Percentiles rank a stretch among this genome's conserved stretches.
phyloP scores from a whole-genome alignment of 2,888 invertebrate genomes.

The Seira ritae region DNA sequence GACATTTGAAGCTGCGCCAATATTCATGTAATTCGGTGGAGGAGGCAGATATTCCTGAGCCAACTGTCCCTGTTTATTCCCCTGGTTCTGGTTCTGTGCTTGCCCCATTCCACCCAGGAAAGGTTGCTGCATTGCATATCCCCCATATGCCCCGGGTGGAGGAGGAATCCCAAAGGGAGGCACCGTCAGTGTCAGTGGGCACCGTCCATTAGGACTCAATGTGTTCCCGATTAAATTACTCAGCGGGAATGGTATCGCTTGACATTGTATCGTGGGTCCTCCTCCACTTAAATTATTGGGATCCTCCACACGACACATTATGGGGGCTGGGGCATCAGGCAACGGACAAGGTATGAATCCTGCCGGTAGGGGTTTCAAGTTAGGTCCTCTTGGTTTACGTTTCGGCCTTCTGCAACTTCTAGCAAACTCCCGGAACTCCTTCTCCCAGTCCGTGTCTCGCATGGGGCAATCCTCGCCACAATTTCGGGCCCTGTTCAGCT shows the following conservation, averaged over 20 bases:
- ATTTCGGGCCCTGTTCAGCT: not conserved
- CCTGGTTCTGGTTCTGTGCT: constrained; percentile 4
- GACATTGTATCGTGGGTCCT: constrained; percentile 35
- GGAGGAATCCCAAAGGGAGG: not conserved
- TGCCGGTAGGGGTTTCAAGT: constrained; percentile 21
- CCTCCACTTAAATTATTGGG: not conserved
- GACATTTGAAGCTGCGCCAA: no score
- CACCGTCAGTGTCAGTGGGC: not conserved
- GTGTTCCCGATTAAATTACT: not conserved
- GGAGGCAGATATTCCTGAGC: not conserved
- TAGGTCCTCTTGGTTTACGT: not conserved
- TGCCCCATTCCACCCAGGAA: no score
- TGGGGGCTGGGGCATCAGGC: constrained; percentile 23
- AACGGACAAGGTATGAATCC: constrained; percentile 42
- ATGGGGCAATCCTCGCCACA: constrained; percentile 30
- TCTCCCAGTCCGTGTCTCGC: constrained; percentile 37
- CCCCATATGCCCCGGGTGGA: constrained; percentile 8
- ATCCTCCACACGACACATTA: constrained; percentile 36
- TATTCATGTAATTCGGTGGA: no score
- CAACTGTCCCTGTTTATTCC: not conserved
- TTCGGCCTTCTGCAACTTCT: constrained; percentile 36
- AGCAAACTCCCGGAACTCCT: constrained; percentile 37
- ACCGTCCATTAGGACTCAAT: not conserved
- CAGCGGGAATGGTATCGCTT: constrained; percentile 36
- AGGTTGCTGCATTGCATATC: constrained; percentile 4